Evolutionary conservation across 2,113 vertebrate species (phyloP), one percentile per base, ranked within the genome.

Genomic region (Grallaria varia): DNA sequence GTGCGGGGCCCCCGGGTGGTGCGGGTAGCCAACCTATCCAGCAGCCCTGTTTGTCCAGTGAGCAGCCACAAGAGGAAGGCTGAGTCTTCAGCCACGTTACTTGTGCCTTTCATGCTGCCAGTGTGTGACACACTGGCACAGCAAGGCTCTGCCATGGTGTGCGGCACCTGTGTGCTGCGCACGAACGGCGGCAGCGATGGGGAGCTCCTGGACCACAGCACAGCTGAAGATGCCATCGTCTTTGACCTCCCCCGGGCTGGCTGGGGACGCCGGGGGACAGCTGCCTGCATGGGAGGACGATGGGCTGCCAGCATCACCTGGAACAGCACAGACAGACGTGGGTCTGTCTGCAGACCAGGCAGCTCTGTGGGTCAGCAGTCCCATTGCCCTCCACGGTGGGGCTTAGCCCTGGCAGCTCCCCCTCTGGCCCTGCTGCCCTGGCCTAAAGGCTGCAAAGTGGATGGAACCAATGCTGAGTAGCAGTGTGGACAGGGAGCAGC

Each of bases 251-350:
- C n/a, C 84, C 1, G 14, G 31, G 31, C 93, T 96, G 55, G 92
- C 90, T 10, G 97, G 88, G 37, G 96, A 97, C n/a, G 31, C 81
- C 0, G 75, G 76, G 49, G 76, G 90, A 39, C 85, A 44, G 47
- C 67, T 59, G 94, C 67, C 45, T 15, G 87, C 2, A 3, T 67
- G 44, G 33, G 81, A 68, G 50, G 94, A 85, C 47, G 49, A 90
- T 28, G 27, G 82, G 31, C 83, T 94, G 73, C 30, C 88, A n/a
- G 69, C 53, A 7, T 81, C 94, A 90, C 87, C 98, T 98, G 95
- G 8, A 89, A 91, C 90, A 92, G 90, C 64, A 90, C 42, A 31
- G 82, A 39, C 4, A 39, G 47, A 9, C 8, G 3, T 47, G 69
- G n/a, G 31, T 49, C 25, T 35, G 49, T 19, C 25, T 44, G 14